phyloP scores from a whole-genome alignment of 2,113 vertebrate species.

The Octodon degus region DNA sequence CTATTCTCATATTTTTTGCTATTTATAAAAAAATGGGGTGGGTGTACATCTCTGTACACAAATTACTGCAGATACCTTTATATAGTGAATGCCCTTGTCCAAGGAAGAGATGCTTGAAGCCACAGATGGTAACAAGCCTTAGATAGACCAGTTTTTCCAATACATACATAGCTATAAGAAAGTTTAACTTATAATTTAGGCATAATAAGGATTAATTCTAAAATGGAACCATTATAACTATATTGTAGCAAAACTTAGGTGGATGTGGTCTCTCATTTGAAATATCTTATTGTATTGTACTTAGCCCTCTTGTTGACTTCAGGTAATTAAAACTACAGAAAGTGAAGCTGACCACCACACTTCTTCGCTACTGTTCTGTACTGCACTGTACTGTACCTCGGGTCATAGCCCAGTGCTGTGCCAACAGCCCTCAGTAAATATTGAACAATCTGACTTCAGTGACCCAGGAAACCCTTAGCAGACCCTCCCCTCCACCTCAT shows the following conservation, averaged over 20 bases:
- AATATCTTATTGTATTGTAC: neutral
- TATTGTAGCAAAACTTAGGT: neutral
- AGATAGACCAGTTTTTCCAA: neutral
- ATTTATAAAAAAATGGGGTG: neutral
- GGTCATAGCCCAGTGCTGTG: conserved; percentile 22
- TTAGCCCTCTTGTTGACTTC: neutral
- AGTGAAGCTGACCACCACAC: neutral
- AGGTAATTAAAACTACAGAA: neutral
- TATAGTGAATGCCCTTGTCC: neutral
- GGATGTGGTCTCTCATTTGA: neutral
- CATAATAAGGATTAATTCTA: neutral
- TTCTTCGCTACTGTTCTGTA: neutral
- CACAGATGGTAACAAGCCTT: neutral
- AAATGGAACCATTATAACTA: neutral
- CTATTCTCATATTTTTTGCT: conserved; percentile 20
- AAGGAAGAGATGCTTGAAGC: neutral
- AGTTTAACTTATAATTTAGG: neutral
- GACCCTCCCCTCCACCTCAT: neutral
- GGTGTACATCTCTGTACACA: neutral
- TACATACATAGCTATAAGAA: neutral
- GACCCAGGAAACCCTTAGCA: conserved; percentile 32
- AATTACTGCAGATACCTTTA: conserved; percentile 23
- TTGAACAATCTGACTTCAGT: neutral
- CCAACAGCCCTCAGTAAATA: conserved; percentile 53
- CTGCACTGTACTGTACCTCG: neutral